Evolutionary conservation across 92 coral and sea anemone genomes (phyloP).

Genomic region (Actinostola sp.): DNA sequence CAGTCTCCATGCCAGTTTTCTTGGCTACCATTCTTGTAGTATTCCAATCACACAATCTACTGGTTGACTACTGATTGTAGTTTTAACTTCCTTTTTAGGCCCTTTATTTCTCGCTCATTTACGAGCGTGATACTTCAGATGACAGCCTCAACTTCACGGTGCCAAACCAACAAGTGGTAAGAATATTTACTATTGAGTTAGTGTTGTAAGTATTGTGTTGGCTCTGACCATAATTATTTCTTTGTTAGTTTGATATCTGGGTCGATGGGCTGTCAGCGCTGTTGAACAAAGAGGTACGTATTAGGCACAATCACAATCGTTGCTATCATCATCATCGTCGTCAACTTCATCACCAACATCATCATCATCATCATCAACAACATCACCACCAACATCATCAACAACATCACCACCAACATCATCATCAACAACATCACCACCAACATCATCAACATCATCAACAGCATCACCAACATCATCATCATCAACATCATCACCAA

Average conservation of each 20-base stretch:
- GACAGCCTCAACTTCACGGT: slow-evolving; percentile 87
- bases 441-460: too few species aligned
- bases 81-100: neutral
- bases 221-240: too few species aligned
- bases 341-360: neutral
- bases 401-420: neutral
- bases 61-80: too few species aligned
- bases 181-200: too few species aligned
- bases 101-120: slow-evolving; percentile 72
- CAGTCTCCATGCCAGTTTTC: too few species aligned
- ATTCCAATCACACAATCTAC: too few species aligned
- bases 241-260: slow-evolving; percentile 89
- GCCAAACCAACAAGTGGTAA: slow-evolving; percentile 63
- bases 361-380: neutral
- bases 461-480: too few species aligned
- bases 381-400: neutral
- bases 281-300: slow-evolving; percentile 79
- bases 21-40: too few species aligned
- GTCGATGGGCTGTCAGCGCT: slow-evolving; percentile 85
- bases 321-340: neutral
- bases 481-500: too few species aligned
- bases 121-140: slow-evolving; percentile 70
- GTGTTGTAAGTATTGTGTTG: too few species aligned
- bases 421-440: neutral
- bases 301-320: neutral